Base-by-base conservation (phyloP, 2,113 vertebrate species). In the Corythaeola cristata region DNA sequence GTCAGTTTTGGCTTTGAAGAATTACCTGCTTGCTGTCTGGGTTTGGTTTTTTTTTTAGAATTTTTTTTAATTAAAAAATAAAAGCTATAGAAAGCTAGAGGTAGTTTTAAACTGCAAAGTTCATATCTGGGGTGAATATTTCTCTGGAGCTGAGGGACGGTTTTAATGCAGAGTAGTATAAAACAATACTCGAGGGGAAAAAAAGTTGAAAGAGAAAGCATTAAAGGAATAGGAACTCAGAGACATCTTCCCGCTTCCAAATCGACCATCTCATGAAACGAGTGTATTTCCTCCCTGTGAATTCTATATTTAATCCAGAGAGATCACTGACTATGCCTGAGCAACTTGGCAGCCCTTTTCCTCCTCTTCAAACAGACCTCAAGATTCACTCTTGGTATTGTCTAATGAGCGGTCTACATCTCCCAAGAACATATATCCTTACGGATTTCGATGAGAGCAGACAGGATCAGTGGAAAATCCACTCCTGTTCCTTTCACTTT, bases 181-280 rank as follows among this genome's bases (percentile, higher is more conserved):
- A 96, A 97, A 97, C 96, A 96, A 97, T 95, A 93, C 93, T 93
- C 58, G 3, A 81, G 82, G 92, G 93, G 78, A 12, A 95, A 94
- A 88, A 85, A 86, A 79, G 82, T 96, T 96, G 92, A 95, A 97
- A 96, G 91, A 90, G 89, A 93, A 96, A 92, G 93, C 96, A 96
- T 95, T 97, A 97, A 96, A 96, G 85, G 89, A 92, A 95, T 90
- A 95, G 88, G 91, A 97, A 97, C 93, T 95, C 69, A 72, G 95
- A 95, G 94, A 96, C 86, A 90, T 95, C 78, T 96, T 94, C 95
- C 74, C 5, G 60, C 86, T 92, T 97, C 97, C 96, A 96, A 91
- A 97, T 96, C 91, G 75, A 96, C 93, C 77, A 33, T 91, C 93
- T 96, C 90, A 84, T 49, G 68, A 96, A 96, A 95, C 95, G 75